A percentile compares a stretch with the other conserved stretches of the same genome.
Conservation (phyloP, 2,888 invertebrate genomes). For the Chalcis sispes region DNA sequence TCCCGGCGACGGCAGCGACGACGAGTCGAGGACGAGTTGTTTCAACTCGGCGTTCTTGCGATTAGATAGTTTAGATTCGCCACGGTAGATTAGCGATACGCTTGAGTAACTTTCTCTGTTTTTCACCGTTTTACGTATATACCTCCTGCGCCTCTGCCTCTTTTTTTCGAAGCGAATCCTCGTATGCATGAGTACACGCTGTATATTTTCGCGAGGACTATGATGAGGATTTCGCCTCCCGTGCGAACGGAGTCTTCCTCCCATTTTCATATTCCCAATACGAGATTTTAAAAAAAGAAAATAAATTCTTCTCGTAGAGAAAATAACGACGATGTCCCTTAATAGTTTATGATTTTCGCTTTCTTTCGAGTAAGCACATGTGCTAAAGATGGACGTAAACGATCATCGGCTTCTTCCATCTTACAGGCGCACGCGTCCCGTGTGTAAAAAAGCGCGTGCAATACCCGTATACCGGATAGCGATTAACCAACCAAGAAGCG, state of each 20-base stretch:
- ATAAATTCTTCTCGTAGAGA: background rate
- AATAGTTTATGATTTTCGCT: conserved; percentile 35
- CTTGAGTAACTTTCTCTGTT: conserved; percentile 58
- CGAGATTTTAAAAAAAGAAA: no score
- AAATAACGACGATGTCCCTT: conserved; percentile 25
- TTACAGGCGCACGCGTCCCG: background rate
- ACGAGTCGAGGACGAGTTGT: background rate
- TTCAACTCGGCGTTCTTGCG: conserved; percentile 10
- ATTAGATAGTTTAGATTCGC: conserved; percentile 58
- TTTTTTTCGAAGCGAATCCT: no score
- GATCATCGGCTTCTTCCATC: conserved; percentile 6
- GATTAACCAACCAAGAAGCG: conserved; percentile 34
- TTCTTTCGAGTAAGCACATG: background rate
- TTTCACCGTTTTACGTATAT: conserved; percentile 43
- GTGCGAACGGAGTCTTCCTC: background rate
- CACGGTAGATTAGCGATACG: conserved; percentile 56
- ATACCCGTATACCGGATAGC: conserved; percentile 22
- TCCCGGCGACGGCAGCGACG: background rate
- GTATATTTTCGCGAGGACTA: background rate
- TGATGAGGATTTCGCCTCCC: no score
- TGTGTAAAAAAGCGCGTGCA: background rate
- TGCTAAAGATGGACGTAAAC: background rate
- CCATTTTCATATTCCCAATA: background rate
- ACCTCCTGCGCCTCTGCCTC: conserved; percentile 12
- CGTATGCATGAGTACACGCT: background rate